phyloP scores from a whole-genome alignment of 2,797 vertebrate species.

The Selene dorsalis region DNA sequence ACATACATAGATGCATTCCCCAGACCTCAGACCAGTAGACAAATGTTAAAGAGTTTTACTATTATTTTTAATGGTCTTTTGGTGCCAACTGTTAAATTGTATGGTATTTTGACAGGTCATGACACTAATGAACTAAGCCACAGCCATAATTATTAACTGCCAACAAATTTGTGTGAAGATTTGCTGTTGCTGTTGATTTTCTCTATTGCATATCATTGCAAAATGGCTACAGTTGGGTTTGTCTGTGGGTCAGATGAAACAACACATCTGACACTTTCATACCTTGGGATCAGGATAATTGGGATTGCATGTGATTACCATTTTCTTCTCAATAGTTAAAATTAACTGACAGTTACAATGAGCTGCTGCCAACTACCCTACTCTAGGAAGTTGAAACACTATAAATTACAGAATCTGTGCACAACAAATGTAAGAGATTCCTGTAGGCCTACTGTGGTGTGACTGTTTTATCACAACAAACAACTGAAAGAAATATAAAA shows the following conservation, averaged over 20 bases:
- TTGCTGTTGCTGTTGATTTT: neutral
- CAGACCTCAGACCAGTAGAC: neutral
- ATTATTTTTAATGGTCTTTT: neutral
- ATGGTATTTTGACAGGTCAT: neutral
- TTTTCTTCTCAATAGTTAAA: neutral
- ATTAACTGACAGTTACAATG: neutral
- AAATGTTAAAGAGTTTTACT: too few relatives aligned
- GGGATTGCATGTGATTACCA: neutral
- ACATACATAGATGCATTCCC: neutral
- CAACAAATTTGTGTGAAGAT: neutral
- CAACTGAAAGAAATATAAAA: neutral
- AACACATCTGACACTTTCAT: neutral
- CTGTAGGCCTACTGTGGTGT: neutral
- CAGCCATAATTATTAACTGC: neutral
- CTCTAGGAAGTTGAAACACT: neutral
- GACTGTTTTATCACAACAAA: neutral
- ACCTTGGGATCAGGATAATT: neutral
- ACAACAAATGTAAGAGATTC: neutral
- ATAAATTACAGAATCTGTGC: neutral
- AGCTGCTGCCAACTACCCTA: neutral
- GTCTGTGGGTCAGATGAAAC: neutral
- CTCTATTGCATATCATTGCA: neutral
- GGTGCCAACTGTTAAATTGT: neutral
- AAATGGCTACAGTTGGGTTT: neutral
- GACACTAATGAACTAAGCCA: neutral